Percentiles rank a stretch among this genome's conserved stretches.
phyloP scores from a whole-genome alignment of 2,888 invertebrate species.

The Acanthosepion esculentum region DNA sequence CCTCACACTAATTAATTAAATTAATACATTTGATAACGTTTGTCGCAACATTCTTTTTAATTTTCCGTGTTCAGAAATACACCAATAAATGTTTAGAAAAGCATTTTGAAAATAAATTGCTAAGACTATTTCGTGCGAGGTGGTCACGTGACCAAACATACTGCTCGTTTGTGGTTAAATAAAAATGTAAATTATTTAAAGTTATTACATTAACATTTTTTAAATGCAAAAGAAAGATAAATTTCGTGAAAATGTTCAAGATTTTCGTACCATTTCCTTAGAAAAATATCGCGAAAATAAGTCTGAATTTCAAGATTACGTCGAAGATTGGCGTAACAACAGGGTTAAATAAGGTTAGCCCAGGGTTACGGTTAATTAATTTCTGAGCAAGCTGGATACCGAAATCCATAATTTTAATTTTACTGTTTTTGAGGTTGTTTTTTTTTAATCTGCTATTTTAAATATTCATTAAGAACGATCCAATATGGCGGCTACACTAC shows the following conservation, averaged over 20 bases:
- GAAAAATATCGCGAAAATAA: background rate
- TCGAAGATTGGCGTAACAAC: background rate
- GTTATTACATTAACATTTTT: background rate
- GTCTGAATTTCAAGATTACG: too few species aligned
- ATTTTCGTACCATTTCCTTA: background rate
- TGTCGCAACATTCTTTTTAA: background rate
- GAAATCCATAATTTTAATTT: background rate
- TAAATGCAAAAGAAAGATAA: background rate
- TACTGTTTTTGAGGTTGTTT: background rate
- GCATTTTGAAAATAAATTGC: background rate
- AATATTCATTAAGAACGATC: background rate
- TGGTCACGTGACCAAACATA: constrained; percentile 21
- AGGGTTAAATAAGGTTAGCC: background rate
- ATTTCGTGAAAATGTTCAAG: background rate
- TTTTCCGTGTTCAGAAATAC: background rate
- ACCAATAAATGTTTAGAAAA: background rate
- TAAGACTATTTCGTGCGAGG: background rate
- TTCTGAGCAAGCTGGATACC: background rate
- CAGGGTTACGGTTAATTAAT: background rate
- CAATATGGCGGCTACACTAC: constrained; percentile 9
- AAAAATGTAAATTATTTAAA: too few species aligned
- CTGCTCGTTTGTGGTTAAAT: background rate
- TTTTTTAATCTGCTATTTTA: background rate
- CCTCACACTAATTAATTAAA: background rate
- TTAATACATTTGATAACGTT: background rate